Base-by-base conservation (phyloP, 2,888 invertebrate species). In the Trisateles emortualis region DNA sequence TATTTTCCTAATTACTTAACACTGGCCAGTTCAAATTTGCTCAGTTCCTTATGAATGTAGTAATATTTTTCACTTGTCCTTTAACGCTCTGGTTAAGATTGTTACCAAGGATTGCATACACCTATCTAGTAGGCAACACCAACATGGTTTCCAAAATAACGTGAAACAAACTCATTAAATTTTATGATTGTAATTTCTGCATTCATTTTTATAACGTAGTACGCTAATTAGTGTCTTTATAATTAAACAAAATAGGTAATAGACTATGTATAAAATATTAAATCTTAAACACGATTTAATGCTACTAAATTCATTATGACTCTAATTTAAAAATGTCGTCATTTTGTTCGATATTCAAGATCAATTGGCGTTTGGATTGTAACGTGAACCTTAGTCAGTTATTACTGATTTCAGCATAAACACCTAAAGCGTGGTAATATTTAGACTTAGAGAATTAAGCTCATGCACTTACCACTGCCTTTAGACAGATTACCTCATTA, bases 71-170 rank as follows among this genome's bases (percentile, higher is more conserved):
- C 56, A 54, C 45, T 68, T 75, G 81, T 81, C 81, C 84, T 84
- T 88, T 84, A 84, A 87, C 86, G 88, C 87, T 87, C 88, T 87
- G 81, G 62, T 88, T 84, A 75, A 70, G 78, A 69, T 66, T 66
- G 74, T 64, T 72, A 78, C 79, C 85, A 87, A 88, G 87, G 86
- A 86, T 84, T 82, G 78, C 75, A 60, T 56, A 61, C 55, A 59
- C 26, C 26, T 69, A 72, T 79, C 76, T 72, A 72, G 53, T 59
- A 49, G 43, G 76, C 68, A 76, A 81, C 80, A 82, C 64, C 71
- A 81, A 71, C 84, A 80, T 39, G 6, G 40, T 72, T 72, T 69
- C 58, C 57, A 84, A 78, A 79, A 80, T 78, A 67, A 67, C 66
- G 76, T 68, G 69, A 80, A 70, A 78, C 72, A 67, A n/a, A 75